These are phyloP conservation scores for Paramacrobiotus metropolitanus DNA, from an alignment of 1,140 invertebrate species.

Conservation along the genomic window DNA sequence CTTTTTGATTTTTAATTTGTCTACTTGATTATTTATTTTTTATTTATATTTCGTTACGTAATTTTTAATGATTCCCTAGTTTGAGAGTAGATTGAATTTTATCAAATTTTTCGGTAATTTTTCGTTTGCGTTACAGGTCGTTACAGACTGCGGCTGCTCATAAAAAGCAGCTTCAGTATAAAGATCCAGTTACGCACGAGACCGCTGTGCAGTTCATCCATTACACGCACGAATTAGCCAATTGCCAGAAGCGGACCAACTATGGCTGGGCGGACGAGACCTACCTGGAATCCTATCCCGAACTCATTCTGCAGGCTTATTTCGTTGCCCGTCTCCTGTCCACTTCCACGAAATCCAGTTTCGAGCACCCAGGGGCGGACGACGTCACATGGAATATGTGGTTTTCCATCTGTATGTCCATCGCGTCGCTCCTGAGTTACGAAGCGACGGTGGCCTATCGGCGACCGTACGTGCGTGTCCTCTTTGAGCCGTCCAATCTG, in stretches of 20 bases:
- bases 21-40: no score
- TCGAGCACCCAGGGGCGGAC: neutral
- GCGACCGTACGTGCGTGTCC: neutral
- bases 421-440: neutral
- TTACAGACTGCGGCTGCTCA: neutral
- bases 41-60: no score
- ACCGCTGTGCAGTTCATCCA: neutral
- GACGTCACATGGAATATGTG: neutral
- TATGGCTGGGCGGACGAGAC: neutral
- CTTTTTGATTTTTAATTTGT: no score
- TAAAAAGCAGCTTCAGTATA: neutral
- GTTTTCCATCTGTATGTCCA: neutral
- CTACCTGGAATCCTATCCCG: neutral
- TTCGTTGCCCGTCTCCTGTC: neutral
- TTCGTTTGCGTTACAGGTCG: neutral
- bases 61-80: no score
- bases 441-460: neutral
- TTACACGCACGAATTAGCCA: neutral
- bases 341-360: neutral
- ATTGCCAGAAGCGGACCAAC: neutral
- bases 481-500: neutral
- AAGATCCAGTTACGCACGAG: neutral
- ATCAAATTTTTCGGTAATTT: no score
- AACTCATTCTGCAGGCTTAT: neutral
- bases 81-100: no score